These are phyloP conservation scores for Nemurella pictetii DNA, from an alignment of 2,888 invertebrate genomes.

Conservation along the genomic window DNA sequence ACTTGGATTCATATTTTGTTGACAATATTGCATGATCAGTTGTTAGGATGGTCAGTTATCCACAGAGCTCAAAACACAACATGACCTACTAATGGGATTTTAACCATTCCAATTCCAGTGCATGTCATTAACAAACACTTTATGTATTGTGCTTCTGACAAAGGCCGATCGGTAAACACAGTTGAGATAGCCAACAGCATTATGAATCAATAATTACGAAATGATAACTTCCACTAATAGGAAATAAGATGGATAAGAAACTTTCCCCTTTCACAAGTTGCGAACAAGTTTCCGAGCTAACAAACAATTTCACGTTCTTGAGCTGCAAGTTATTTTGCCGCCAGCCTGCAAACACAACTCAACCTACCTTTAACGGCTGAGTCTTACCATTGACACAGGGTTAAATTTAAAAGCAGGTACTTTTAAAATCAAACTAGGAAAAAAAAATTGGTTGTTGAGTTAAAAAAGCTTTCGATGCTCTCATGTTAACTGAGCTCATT, in stretches of 20 bases:
- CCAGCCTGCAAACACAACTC: neutral
- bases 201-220: neutral
- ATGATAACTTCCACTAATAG: neutral
- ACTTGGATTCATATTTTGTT: too few species aligned
- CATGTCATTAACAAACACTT: too few species aligned
- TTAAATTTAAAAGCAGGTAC: neutral
- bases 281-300: neutral
- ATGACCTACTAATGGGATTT: too few species aligned
- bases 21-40: too few species aligned
- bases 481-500: neutral
- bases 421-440: neutral
- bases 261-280: too few species aligned
- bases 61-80: too few species aligned
- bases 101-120: too few species aligned
- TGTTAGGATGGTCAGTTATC: too few species aligned
- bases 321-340: neutral
- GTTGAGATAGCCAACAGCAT: too few species aligned
- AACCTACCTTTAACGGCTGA: neutral
- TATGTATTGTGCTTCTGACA: neutral
- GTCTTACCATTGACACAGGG: neutral
- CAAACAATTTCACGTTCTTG: neutral
- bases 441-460: neutral
- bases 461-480: neutral
- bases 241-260: too few species aligned
- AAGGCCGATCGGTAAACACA: neutral